Base-by-base conservation (phyloP, 2,113 vertebrate genomes). In the Rattus rattus region DNA sequence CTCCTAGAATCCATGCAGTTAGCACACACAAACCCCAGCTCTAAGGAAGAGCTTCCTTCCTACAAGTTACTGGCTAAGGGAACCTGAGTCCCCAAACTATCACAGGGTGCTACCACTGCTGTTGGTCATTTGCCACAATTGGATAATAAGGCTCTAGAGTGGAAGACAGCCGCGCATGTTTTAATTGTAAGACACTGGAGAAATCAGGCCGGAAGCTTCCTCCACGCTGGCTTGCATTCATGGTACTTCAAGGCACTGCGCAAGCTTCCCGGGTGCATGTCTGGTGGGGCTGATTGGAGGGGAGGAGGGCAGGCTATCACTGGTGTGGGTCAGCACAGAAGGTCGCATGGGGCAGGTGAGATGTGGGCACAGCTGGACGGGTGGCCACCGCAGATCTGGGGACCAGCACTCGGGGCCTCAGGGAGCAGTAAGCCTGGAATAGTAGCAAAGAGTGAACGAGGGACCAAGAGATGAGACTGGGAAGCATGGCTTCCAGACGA, bases 361-460 rank as follows among this genome's bases (percentile, higher is more conserved):
- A 56, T 0, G 5, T 14, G n/a, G 47, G 43, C 26, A 39, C 54
- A 89, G 33, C 43, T 72, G 22, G 49, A 28, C 43, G 65, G 63
- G 9, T 2, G 12, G 24, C 52, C 76, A 59, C 5, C 5, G 19
- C 22, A 61, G 47, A 43, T 16, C 26, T 77, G 54, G 0, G n/a
- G 19, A 47, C 26, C 11, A 63, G 79, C 30, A 11, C 17, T 1
- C 0, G 1, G 10, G 61, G 5, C 22, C 36, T 85, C 73, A 22
- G 54, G 30, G 20, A 56, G 43, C 26, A 36, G 39, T 0, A 3
- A 73, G 28, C 4, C 73, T 13, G 8, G 13, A 3, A 26, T 36
- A 33, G 2, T 7, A 47, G 26, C 1, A 0, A 30, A 22, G 22
- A 76, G 79, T 28, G 28, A 69, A 2, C 0, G 0, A 20, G 26